Evolutionary conservation across 2,888 invertebrate genomes (phyloP), one percentile per base, ranked within the genome.

Genomic region (Drosophila peninsularis): DNA sequence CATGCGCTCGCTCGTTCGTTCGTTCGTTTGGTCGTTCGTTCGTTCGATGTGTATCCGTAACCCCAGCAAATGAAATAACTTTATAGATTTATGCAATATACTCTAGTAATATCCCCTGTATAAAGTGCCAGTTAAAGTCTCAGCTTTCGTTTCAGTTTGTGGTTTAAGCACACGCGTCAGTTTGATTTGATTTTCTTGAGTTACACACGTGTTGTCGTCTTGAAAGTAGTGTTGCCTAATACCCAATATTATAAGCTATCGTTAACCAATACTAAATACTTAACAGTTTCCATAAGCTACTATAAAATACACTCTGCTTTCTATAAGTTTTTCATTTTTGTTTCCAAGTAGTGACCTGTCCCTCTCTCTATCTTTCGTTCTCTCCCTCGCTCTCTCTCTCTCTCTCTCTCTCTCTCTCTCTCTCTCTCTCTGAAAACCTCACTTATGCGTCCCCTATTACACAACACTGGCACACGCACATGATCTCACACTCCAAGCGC

Each of bases 281-380:
- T 19, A 76, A 65, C 50, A 56, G 65, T 42, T 80, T 64, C 62
- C 57, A 54, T 64, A 58, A 53, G 71, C 80, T 56, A 65, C 63
- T 50, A 65, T 14, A 36, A 60, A 45, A 62, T 56, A 76, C 45
- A 57, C 65, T 65, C 54, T 85, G 88, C 90, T 88, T 83, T 60
- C 62, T 50, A 61, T 27, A 54, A 19, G 45, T 19, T 80, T 73
- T 61, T 74, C 27, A 37, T 73, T 86, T 74, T 64, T 27, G 3
- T 56, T 66, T 82, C 62, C 36, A 66, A 62, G 89, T 83, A 83
- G 89, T 85, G 70, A 21, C 75, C 83, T 82, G 50, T 77, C 66
- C 66, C 63, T 65, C 44, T 57, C 50, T 45, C 56, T 60, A 44
- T 17, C 21, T 11, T 3, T 37, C 13, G 44, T 24, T 21, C 1